Percentiles rank a stretch among this genome's conserved stretches.
Conservation (phyloP, 2,797 vertebrate genomes). For the Eulemur mongoz region DNA sequence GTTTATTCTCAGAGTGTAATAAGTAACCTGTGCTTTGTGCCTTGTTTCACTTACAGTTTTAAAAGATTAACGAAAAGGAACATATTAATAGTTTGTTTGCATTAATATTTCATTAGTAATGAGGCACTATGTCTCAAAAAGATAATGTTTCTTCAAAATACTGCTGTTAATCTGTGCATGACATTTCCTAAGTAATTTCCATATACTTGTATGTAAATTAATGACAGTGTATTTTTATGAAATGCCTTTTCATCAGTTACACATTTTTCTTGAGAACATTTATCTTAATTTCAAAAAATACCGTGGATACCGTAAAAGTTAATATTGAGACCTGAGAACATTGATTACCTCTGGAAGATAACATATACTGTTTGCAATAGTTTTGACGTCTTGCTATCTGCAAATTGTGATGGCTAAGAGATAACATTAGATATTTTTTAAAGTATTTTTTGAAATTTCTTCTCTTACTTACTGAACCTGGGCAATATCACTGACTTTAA, state of each 20-base stretch:
- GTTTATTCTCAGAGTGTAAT: constrained; percentile 77
- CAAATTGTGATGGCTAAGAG: neutral
- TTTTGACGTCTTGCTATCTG: neutral
- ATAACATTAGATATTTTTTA: neutral
- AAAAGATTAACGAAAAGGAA: constrained; percentile 49
- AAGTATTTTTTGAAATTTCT: neutral
- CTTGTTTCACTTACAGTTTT: constrained; percentile 71
- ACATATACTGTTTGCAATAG: neutral
- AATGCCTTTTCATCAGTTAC: constrained; percentile 65
- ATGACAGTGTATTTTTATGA: constrained; percentile 57
- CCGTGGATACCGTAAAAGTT: constrained; percentile 68
- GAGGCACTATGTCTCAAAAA: neutral
- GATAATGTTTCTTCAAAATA: constrained; percentile 32
- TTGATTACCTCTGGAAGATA: neutral
- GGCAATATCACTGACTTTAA: neutral
- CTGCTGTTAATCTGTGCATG: constrained; percentile 56
- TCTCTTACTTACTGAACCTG: neutral
- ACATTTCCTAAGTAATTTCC: constrained; percentile 71
- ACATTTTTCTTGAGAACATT: constrained; percentile 70
- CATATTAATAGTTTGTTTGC: constrained; percentile 31
- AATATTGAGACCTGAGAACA: constrained; percentile 80
- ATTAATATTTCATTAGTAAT: constrained; percentile 8
- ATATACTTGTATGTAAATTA: constrained; percentile 42
- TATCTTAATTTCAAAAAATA: constrained; percentile 70
- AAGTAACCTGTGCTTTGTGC: constrained; percentile 66